Conservation (phyloP, 2,797 vertebrate genomes). For the Sebastes miniatus region DNA sequence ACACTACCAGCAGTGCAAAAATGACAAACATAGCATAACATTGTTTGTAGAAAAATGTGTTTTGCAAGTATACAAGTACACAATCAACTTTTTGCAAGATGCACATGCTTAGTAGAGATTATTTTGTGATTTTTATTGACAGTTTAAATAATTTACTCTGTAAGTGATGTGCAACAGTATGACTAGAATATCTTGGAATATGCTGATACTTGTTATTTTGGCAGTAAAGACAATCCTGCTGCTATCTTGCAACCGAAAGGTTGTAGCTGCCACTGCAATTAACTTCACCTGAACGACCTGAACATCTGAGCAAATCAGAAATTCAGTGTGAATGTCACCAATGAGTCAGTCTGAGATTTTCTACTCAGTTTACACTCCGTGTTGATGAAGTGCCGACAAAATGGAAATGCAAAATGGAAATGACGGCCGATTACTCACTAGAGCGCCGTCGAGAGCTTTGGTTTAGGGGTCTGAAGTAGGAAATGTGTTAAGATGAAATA, state of each 20-base stretch:
- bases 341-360: conserved; percentile 36
- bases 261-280: not conserved
- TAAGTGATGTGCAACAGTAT: not conserved
- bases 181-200: not conserved
- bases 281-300: not conserved
- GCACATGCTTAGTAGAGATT: too few species aligned
- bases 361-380: conserved; percentile 38
- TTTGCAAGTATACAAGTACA: not conserved
- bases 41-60: not conserved
- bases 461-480: conserved; percentile 29
- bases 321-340: conserved; percentile 8
- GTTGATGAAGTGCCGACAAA: conserved; percentile 12
- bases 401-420: conserved; percentile 28
- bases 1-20: not conserved
- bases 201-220: not conserved
- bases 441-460: conserved; percentile 2
- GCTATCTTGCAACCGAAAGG: not conserved
- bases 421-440: conserved; percentile 22
- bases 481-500: conserved; percentile 36
- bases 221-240: not conserved
- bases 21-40: not conserved
- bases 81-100: not conserved
- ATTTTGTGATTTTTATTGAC: not conserved
- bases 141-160: not conserved
- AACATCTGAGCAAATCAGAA: conserved; percentile 24